A percentile compares a stretch with the other conserved stretches of the same genome.
phyloP scores from a whole-genome alignment of 2,797 vertebrate species.

The Fundulus diaphanus region DNA sequence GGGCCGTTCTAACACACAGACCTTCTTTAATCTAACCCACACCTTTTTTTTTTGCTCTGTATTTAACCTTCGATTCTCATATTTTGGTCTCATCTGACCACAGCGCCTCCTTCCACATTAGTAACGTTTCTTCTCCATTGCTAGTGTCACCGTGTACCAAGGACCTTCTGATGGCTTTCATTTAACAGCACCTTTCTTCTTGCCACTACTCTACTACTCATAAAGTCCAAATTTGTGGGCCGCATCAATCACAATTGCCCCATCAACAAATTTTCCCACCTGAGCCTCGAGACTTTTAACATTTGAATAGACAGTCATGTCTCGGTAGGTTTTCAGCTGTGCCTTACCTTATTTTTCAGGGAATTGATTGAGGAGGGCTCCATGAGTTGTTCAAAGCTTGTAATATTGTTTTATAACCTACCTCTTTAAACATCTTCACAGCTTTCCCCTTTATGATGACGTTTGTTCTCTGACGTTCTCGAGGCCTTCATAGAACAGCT shows the following conservation, averaged over 20 bases:
- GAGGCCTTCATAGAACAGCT: background rate
- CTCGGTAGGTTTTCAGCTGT: background rate
- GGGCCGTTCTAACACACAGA: background rate
- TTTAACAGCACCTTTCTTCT: background rate
- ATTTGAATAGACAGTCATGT: background rate
- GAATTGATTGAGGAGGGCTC: too few species aligned
- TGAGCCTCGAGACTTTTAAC: too few species aligned
- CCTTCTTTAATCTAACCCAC: background rate
- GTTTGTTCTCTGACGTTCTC: background rate
- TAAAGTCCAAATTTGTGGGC: background rate
- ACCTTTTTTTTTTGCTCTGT: background rate
- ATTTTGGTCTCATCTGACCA: background rate
- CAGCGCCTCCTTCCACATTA: background rate
- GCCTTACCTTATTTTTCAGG: background rate
- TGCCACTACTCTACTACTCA: background rate
- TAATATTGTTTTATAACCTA: background rate
- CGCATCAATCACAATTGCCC: background rate
- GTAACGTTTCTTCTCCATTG: background rate
- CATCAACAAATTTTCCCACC: background rate
- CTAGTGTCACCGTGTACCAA: too few species aligned
- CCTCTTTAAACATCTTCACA: background rate
- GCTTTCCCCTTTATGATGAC: background rate
- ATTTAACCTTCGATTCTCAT: background rate
- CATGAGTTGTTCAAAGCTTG: background rate
- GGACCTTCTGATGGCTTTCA: too few species aligned